Base-by-base conservation (phyloP, 2,113 vertebrate genomes). In the Conger conger region DNA sequence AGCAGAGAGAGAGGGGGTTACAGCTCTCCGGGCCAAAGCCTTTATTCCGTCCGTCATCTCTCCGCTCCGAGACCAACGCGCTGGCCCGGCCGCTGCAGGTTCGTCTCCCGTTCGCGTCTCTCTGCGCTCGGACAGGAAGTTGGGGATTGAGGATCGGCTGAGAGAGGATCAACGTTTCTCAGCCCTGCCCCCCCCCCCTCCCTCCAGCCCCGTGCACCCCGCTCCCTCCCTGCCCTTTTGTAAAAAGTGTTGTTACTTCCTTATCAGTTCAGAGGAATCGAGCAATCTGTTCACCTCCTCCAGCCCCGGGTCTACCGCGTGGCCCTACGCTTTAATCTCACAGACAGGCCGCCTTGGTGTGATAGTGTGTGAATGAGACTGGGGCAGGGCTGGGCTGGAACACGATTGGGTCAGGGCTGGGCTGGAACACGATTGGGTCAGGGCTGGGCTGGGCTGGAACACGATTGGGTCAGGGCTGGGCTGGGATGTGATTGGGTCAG, bases 221-320 rank as follows among this genome's bases (percentile, higher is more conserved):
- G 20, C 57, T 7, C 57, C 20, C 18, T 33, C 76, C 36, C 13
- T 23, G 53, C 38, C 77, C 53, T n/a, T 60, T 63, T 84, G 57
- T 53, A 57, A 40, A 6, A 7, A 73, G 36, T 36, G 27, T 53
- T 33, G 15, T 50, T 87, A 30, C 36, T 80, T 80, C 30, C 92
- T 93, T 93, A 93, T 94, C 91, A 92, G 91, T 87, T 82, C 89
- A 86, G 50, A 79, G 85, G 89, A 90, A 93, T 93, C 91, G 88
- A 89, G 80, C 91, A 89, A 90, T 91, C 88, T 87, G 63, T 60
- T 38, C 73, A 79, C 27, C 63, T 88, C 27, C 63, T 88, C 68
- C 86, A 80, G 76, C 40, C 36, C 81, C 8, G 36, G 78, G 54
- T 84, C 82, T 36, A 78, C 84, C 77, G 54, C 77, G 79, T 9